These are phyloP conservation scores for Diuraphis noxia DNA, from an alignment of 1,140 invertebrate species.

Conservation along the genomic window DNA sequence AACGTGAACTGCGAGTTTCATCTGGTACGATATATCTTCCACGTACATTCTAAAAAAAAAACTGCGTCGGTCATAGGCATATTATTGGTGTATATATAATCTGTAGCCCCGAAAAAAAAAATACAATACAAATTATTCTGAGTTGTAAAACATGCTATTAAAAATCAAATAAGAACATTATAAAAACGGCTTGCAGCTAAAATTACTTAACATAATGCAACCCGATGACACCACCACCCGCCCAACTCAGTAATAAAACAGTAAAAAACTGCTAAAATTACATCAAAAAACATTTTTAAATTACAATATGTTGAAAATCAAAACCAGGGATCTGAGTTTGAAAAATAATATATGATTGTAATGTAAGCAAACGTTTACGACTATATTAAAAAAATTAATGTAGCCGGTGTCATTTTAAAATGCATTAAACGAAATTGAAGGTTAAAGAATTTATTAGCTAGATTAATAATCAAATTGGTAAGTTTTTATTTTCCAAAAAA, in stretches of 20 bases:
- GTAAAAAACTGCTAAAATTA: background rate
- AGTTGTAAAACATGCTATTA: background rate
- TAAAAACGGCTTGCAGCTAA: background rate
- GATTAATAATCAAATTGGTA: background rate
- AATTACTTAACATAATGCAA: background rate
- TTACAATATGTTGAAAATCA: background rate
- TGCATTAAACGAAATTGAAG: background rate
- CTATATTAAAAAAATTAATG: background rate
- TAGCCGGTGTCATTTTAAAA: background rate
- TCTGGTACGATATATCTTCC: background rate
- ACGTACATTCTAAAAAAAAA: constrained; percentile 28
- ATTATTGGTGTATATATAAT: background rate
- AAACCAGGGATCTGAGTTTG: background rate
- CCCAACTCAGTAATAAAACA: background rate
- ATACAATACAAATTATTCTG: background rate
- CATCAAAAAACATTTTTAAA: background rate
- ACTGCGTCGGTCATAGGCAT: background rate
- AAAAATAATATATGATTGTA: background rate
- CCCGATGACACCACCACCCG: background rate
- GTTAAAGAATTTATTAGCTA: background rate
- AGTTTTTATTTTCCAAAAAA: background rate
- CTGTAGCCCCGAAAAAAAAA: background rate
- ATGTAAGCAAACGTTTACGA: background rate
- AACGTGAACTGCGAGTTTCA: constrained; percentile 14
- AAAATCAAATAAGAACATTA: background rate